Evolutionary conservation across 1,140 invertebrate species (phyloP), one percentile per base, ranked within the genome.

Genomic region (Contarinia nasturtii): DNA sequence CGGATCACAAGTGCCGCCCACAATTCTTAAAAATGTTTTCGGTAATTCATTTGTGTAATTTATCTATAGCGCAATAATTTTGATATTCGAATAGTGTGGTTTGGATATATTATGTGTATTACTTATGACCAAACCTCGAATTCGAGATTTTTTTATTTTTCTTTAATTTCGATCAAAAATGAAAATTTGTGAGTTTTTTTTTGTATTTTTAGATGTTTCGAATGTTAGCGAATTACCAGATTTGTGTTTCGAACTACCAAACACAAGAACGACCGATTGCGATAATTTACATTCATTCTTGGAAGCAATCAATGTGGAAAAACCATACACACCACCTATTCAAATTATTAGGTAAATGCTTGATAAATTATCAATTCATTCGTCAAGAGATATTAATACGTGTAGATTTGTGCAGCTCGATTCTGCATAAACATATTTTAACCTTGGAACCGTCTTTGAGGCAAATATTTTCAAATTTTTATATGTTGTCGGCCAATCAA

Each of bases 221-320:
- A 67, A 72, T 38, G 72, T 69, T 54, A 64, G 60, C 15, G 67
- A 73, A 54, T 60, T 79, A 33, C 56, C 63, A 7, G 75, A 77
- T 47, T 67, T 74, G 47, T 66, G 88, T 68, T 77, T 76, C 50
- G 73, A 80, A 42, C 63, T 97, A 49, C 89, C 91, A 14, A 76
- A 79, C 50, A 55, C 91, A 40, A 77, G 85, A 27, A 90, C 79
- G 51, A 60, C 71, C 18, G 77, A 79, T 52, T 93, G 81, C 55
- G 73, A 82, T 58, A 67, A 76, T 54, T 63, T 96, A 37, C 74
- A 83, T 49, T 74, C 75, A 52, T 94, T 97, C 65, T 69, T 97
- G 37, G 73, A 78, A 52, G 76, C 78, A 65, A 68, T 97, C 33
- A 86, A 93, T 61, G 81, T 87, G 50, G 79, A 83, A 49, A 80